These are phyloP conservation scores for Acinonyx jubatus DNA, from an alignment of 2,113 vertebrate species.

Conservation along the genomic window DNA sequence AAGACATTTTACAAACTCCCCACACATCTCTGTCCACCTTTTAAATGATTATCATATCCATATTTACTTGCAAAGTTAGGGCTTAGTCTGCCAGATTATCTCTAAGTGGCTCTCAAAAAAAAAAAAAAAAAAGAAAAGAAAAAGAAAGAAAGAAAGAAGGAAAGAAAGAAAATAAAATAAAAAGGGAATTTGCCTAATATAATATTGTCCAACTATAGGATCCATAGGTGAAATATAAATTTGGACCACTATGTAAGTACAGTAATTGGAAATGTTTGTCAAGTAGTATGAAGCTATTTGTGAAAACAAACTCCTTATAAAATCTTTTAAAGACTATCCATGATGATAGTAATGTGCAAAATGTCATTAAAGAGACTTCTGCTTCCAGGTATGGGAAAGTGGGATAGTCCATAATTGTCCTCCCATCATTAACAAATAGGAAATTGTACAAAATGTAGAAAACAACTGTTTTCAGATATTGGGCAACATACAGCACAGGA, in stretches of 20 bases:
- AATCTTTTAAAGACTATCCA: neutral
- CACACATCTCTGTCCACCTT: slow-evolving; percentile 16
- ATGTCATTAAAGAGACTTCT: neutral
- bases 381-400: neutral
- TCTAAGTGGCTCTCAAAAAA: neutral
- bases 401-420: neutral
- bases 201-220: neutral
- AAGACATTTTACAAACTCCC: slow-evolving; percentile 6
- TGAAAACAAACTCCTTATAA: neutral
- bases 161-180: neutral
- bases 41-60: neutral
- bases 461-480: neutral
- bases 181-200: neutral
- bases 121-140: neutral
- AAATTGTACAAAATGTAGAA: neutral
- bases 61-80: neutral
- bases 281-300: neutral
- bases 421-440: neutral
- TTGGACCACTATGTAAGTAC: neutral
- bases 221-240: neutral
- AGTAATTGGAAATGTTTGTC: neutral
- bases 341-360: neutral
- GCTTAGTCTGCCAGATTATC: slow-evolving; percentile 1
- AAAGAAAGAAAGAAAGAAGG: neutral
- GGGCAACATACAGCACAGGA: neutral